These are phyloP conservation scores for Montipora sp. DNA, from an alignment of 64 coral and sea anemone species.

Conservation along the genomic window DNA sequence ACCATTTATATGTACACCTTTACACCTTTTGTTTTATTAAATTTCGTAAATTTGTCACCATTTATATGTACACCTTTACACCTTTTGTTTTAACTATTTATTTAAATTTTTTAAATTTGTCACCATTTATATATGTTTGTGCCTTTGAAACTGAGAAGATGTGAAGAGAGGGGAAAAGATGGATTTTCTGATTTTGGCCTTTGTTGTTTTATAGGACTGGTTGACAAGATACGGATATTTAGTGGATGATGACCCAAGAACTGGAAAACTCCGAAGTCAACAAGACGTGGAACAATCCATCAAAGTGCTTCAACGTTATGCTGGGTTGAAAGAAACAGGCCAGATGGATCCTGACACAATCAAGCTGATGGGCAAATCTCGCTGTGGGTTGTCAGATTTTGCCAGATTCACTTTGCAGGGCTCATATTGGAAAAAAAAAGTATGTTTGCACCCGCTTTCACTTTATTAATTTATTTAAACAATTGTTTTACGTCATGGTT, in stretches of 20 bases:
- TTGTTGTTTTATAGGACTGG: constrained; percentile 16
- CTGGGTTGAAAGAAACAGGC: constrained; percentile 77
- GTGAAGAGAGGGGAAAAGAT: too few species aligned
- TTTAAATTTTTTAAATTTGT: too few species aligned
- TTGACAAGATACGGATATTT: constrained; percentile 68
- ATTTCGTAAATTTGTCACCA: too few species aligned
- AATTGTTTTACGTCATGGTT: too few species aligned
- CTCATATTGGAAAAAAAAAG: constrained; percentile 87
- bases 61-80: too few species aligned
- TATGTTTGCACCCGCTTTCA: neutral
- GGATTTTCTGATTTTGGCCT: too few species aligned
- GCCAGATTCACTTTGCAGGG: constrained; percentile 80
- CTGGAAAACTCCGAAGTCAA: constrained; percentile 32
- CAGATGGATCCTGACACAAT: constrained; percentile 69
- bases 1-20: too few species aligned
- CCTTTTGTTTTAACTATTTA: too few species aligned
- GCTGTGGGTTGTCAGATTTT: constrained; percentile 83
- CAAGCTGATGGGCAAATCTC: constrained; percentile 52
- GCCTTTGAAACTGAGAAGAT: too few species aligned
- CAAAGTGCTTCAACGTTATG: constrained; percentile 74
- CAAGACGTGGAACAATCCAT: constrained; percentile 34
- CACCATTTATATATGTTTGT: too few species aligned
- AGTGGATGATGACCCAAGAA: constrained; percentile 1
- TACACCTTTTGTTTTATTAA: too few species aligned
- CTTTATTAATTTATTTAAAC: too few species aligned